Conservation (phyloP, 1,140 invertebrate genomes). For the Leptoteleia sp. region DNA sequence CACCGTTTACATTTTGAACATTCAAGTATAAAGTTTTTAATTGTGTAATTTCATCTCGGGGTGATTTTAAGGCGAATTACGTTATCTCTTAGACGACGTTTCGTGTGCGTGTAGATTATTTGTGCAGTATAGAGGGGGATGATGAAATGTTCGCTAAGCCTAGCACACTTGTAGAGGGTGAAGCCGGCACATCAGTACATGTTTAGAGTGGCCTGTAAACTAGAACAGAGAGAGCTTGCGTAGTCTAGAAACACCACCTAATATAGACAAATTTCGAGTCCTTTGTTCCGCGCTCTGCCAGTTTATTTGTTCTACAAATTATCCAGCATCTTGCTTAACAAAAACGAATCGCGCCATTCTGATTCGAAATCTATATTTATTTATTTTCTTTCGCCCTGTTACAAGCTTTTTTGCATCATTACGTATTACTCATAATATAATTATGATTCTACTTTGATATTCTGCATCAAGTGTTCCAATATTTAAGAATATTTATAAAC, state of each 20-base stretch:
- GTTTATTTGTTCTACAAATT: conserved; percentile 42
- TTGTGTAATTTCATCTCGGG: conserved; percentile 29
- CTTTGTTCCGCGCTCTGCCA: conserved; percentile 35
- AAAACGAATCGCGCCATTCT: not conserved
- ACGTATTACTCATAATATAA: no score
- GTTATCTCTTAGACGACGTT: conserved; percentile 26
- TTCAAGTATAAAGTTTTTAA: conserved; percentile 1
- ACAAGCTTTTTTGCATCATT: no score
- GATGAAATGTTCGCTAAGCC: conserved; percentile 63
- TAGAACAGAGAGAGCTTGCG: conserved; percentile 34
- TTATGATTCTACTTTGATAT: no score
- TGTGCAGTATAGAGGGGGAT: conserved; percentile 26
- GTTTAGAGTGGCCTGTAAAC: conserved; percentile 61
- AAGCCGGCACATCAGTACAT: conserved; percentile 46
- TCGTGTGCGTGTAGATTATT: conserved; percentile 26
- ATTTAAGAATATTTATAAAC: no score
- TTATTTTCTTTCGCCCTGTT: no score
- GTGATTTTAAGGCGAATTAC: conserved; percentile 31
- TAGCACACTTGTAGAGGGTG: conserved; percentile 60
- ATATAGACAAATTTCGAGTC: conserved; percentile 57
- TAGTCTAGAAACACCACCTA: conserved; percentile 44
- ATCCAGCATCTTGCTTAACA: not conserved
- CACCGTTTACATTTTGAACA: not conserved
- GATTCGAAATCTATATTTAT: not conserved
- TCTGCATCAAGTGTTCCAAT: no score